Evolutionary conservation across 2,113 vertebrate species (phyloP).

Genomic region (Nipponia nippon): DNA sequence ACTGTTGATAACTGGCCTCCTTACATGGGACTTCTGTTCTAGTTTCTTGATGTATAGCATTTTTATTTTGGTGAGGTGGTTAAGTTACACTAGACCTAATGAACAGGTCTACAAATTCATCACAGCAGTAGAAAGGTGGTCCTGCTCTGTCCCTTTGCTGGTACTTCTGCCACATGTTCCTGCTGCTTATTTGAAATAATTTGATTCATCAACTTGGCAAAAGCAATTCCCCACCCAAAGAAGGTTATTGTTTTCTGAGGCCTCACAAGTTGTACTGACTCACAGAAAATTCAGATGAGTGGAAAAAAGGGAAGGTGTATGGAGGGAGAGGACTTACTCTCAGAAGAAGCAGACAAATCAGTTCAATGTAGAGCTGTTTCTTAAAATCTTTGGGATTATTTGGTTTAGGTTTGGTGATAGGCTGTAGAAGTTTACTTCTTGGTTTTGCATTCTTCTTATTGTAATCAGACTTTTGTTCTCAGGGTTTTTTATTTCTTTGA

Average conservation of each 20-base stretch:
- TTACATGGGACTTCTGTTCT: background rate
- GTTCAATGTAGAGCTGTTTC: background rate
- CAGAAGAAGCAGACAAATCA: background rate
- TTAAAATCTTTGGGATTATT: background rate
- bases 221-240: background rate
- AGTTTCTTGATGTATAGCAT: background rate
- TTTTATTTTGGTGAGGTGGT: background rate
- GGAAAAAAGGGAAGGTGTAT: accelerated
- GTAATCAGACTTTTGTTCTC: background rate
- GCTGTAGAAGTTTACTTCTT: background rate
- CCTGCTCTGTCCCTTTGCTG: background rate
- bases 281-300: background rate
- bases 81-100: background rate
- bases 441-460: background rate
- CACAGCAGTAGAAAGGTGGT: background rate
- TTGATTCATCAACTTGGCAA: background rate
- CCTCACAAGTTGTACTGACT: background rate
- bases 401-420: background rate
- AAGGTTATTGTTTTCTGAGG: background rate
- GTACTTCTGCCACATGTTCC: background rate
- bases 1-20: background rate
- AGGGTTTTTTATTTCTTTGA: background rate
- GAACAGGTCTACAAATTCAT: background rate
- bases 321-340: background rate
- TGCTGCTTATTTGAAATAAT: background rate